phyloP scores from a whole-genome alignment of 53 echinoderm and acorn worm genomes.

The Henricia sp. region DNA sequence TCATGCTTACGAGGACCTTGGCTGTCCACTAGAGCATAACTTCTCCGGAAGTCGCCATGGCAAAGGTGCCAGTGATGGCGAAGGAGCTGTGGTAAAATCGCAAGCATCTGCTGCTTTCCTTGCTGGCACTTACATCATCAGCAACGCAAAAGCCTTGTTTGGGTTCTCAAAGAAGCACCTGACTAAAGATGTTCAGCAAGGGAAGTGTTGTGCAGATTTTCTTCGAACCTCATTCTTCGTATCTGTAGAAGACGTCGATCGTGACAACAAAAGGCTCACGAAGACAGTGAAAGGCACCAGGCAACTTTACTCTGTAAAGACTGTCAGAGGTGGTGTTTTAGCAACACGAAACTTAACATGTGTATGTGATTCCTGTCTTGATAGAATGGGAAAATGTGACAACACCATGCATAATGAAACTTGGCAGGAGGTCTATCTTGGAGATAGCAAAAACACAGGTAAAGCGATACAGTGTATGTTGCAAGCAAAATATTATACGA shows the following conservation, averaged over 20 bases:
- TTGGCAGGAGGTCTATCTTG: too few species aligned
- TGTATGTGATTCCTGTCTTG: conserved; percentile 40
- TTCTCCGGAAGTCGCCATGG: conserved; percentile 63
- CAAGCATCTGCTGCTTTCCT: conserved; percentile 49
- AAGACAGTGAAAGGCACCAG: conserved; percentile 47
- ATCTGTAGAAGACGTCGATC: conserved; percentile 20
- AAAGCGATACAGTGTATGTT: too few species aligned
- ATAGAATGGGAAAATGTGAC: too few species aligned
- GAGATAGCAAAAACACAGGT: too few species aligned
- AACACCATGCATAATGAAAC: too few species aligned
- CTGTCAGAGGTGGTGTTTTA: conserved; percentile 6
- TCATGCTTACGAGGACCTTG: conserved; percentile 24
- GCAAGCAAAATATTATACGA: too few species aligned
- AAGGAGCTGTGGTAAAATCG: conserved; percentile 57
- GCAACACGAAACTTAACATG: conserved; percentile 40
- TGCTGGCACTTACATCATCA: too few species aligned
- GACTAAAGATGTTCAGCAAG: conserved; percentile 21
- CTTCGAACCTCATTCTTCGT: conserved; percentile 56
- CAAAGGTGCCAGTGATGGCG: conserved; percentile 57
- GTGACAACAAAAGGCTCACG: conserved; percentile 2
- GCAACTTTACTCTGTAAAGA: conserved; percentile 17
- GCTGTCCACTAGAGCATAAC: conserved; percentile 41
- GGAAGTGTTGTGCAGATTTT: conserved; percentile 13
- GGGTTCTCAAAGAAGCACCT: too few species aligned
- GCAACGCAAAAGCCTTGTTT: too few species aligned